Conservation (phyloP, 2,113 vertebrate genomes). For the Apaloderma vittatum region DNA sequence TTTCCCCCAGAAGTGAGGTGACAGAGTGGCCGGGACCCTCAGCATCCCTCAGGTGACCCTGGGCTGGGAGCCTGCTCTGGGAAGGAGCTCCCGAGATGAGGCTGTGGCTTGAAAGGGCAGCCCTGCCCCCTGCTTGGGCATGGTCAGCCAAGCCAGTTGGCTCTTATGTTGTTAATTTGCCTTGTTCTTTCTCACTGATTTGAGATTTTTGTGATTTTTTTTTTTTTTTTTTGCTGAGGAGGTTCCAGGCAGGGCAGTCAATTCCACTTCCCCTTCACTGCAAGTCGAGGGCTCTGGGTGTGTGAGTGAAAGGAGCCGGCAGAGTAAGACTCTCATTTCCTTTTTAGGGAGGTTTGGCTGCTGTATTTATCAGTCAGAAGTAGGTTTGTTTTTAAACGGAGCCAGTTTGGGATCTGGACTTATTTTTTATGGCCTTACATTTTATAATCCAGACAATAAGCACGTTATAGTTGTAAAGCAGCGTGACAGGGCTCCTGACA, state of each 20-base stretch:
- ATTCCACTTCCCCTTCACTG: background rate
- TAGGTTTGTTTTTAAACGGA: background rate
- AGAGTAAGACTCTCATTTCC: background rate
- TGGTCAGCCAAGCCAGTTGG: background rate
- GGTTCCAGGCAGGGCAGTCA: background rate
- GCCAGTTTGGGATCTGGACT: background rate
- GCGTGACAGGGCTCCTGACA: background rate
- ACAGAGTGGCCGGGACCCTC: accelerated
- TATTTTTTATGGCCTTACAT: background rate
- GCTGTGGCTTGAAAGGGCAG: background rate
- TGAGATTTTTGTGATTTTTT: background rate
- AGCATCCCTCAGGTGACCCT: background rate
- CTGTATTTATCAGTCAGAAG: background rate
- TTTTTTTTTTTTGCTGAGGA: background rate
- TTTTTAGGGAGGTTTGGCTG: background rate
- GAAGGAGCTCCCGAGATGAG: background rate
- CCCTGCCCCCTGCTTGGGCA: background rate
- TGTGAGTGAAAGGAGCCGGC: background rate
- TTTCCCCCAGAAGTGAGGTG: background rate
- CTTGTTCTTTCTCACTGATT: background rate
- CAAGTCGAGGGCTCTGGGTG: accelerated
- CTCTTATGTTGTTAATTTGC: accelerated
- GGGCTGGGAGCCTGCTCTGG: background rate
- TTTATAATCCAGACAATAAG: background rate
- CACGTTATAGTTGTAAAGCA: background rate